Conservation (phyloP, 1,140 invertebrate genomes). For the Dreissena rostriformis region DNA sequence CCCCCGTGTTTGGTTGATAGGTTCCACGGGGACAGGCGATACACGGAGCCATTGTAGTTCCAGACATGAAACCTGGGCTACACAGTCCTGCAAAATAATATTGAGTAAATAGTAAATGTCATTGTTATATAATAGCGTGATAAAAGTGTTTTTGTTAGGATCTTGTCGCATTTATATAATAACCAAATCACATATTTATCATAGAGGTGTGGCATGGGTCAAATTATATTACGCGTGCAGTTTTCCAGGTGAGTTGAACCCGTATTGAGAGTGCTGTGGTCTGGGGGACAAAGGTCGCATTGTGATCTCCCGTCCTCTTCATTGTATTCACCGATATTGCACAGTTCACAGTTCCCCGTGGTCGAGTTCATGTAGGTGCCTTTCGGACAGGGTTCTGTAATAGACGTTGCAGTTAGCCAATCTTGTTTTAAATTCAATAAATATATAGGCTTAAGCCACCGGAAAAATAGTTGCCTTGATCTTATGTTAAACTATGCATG, state of each 20-base stretch:
- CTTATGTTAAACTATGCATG: too few relatives aligned
- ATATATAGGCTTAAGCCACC: too few relatives aligned
- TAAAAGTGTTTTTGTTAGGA: neutral
- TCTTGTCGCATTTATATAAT: too few relatives aligned
- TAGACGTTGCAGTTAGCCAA: neutral
- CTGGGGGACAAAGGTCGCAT: slow-evolving; percentile 3
- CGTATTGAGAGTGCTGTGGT: neutral
- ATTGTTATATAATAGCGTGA: too few relatives aligned
- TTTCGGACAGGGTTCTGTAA: slow-evolving; percentile 23
- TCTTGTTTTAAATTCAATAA: neutral
- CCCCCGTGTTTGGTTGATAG: slow-evolving; percentile 14
- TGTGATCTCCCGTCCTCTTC: neutral
- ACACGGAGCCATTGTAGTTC: neutral
- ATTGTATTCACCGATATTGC: slow-evolving; percentile 18
- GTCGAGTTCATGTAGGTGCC: slow-evolving; percentile 19
- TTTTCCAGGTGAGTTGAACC: neutral
- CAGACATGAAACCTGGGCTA: slow-evolving; percentile 9
- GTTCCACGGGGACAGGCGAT: neutral
- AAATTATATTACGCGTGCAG: slow-evolving; percentile 14
- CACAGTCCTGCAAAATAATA: slow-evolving; percentile 24
- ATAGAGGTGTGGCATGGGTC: neutral
- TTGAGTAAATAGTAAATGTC: neutral
- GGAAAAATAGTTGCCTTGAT: neutral
- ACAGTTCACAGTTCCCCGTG: slow-evolving; percentile 5
- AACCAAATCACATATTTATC: neutral